Evolutionary conservation across 2,888 invertebrate species (phyloP), one percentile per base, ranked within the genome.

Genomic region (Limnephilus rhombicus): DNA sequence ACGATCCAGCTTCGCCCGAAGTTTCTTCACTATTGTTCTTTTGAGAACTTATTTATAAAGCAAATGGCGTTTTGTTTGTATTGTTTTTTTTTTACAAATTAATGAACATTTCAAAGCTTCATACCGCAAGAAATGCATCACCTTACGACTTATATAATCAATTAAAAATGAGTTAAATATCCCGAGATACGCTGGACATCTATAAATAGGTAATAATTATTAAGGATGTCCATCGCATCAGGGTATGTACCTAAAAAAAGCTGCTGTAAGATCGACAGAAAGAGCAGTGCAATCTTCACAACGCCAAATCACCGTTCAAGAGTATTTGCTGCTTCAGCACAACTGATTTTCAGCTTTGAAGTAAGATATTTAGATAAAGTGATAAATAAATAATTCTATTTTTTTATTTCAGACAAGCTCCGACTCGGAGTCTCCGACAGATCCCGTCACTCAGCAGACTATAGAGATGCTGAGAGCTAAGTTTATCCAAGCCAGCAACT

Each of bases 361-460:
- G 53, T 24, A 68, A 68, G 7, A 68, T 24, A 68, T 68, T 68
- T 68, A 0, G 5, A 53, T 18, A 18, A 18, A 53, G 18, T 18
- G 7, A 12, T 81, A 5, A 0, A 31, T 82, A 82, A 29, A 31
- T 13, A 41, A 41, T 90, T 45, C 11, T 41, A 31, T 31, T 31
- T 31, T 1, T 45, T n/a, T 49, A 37, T 93, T 93, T 24, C 94
- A 94, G 93, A 95, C 95, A 45, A 96, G 96, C 94, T 96, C 96
- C n/a, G 96, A 96, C 94, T 96, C 96, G 3, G 96, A 96, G 94
- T 96, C 96, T 11, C 96, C 96, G 3, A 96, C 96, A 18, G 96
- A 96, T 94, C 96, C 96, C 2, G 95, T 95, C 29, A 95, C 95
- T 92, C 95, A 95, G 94, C 95, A 95, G 94, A 95, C 95, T 24